Evolutionary conservation across 2,888 invertebrate species (phyloP).

Genomic region (Beris morrisii): DNA sequence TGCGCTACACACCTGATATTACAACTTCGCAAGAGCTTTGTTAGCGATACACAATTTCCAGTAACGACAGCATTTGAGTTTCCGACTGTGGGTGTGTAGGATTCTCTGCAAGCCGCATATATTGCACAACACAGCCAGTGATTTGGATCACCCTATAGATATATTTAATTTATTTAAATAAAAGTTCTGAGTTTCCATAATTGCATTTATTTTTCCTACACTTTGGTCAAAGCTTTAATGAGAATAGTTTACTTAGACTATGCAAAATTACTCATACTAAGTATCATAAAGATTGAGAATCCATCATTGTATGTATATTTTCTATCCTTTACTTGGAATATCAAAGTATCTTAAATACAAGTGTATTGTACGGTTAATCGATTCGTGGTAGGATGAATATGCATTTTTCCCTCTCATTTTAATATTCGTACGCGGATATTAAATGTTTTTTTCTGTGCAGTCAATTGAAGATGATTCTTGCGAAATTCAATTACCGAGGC

Average conservation of each 20-base stretch:
- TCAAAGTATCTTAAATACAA: background rate
- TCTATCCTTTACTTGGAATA: background rate
- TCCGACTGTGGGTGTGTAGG: constrained; percentile 78
- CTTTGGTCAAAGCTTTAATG: background rate
- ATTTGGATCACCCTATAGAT: constrained; percentile 77
- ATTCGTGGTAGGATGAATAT: no score
- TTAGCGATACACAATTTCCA: constrained; percentile 90
- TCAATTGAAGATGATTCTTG: no score
- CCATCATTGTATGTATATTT: no score
- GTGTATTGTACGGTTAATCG: background rate
- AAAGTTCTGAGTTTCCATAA: background rate
- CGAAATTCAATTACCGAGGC: no score
- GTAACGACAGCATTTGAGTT: constrained; percentile 69
- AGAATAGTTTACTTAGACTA: background rate
- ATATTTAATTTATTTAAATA: background rate
- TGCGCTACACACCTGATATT: constrained; percentile 71
- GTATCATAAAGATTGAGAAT: no score
- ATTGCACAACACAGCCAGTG: constrained; percentile 96
- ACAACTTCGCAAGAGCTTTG: constrained; percentile 83
- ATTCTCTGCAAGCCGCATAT: constrained; percentile 84
- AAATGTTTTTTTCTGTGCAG: no score
- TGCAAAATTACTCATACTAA: no score
- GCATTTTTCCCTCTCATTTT: no score
- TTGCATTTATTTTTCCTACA: background rate
- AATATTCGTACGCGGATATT: no score